Evolutionary conservation across 2,888 invertebrate species (phyloP).

Genomic region (Romanomermis culicivorax): DNA sequence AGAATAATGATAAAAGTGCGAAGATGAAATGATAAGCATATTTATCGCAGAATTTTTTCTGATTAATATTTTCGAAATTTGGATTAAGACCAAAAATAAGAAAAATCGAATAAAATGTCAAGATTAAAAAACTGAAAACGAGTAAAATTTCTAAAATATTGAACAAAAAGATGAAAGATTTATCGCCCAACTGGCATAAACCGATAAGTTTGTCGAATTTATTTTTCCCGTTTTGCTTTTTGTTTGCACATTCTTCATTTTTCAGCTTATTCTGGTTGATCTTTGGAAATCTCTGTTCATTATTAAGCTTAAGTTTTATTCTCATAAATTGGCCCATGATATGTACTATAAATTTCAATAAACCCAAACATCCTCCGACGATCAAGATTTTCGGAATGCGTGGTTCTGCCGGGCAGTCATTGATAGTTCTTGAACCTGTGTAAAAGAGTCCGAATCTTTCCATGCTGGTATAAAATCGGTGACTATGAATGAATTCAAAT

Average conservation of each 20-base stretch:
- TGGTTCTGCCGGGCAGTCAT: neutral
- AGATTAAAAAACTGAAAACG: neutral
- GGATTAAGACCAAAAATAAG: neutral
- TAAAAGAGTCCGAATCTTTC: neutral
- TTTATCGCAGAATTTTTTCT: constrained; percentile 1
- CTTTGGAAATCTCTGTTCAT: neutral
- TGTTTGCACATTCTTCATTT: no score
- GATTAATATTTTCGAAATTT: neutral
- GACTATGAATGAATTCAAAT: neutral
- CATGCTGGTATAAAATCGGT: no score
- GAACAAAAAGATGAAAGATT: no score
- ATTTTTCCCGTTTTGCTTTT: neutral
- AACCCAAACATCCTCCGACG: neutral
- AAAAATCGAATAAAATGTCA: neutral
- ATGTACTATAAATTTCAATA: neutral
- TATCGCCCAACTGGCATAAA: no score
- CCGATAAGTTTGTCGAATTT: neutral
- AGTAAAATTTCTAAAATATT: neutral
- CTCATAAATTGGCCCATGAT: no score
- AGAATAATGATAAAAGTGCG: neutral
- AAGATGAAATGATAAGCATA: neutral
- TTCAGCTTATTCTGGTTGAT: neutral
- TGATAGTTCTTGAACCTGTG: neutral
- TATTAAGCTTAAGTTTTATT: neutral
- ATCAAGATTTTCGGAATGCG: neutral